Conservation (phyloP, 2,113 vertebrate genomes). For the Rhagologus leucostigma region DNA sequence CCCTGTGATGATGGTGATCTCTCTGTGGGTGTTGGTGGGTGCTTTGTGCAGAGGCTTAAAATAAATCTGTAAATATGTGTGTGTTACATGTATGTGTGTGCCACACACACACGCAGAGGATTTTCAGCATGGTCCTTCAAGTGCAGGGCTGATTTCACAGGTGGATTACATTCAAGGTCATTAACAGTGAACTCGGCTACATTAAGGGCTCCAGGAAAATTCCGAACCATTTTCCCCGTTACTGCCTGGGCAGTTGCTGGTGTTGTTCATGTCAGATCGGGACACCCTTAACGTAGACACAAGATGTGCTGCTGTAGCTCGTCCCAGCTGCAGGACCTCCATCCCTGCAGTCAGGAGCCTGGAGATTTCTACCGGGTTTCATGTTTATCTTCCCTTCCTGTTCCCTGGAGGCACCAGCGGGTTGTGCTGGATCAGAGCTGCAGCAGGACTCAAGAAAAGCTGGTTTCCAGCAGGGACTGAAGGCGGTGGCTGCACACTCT, state of each 20-base stretch:
- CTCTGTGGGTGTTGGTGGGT: neutral
- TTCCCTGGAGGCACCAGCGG: neutral
- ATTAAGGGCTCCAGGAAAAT: neutral
- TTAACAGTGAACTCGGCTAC: neutral
- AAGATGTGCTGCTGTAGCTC: neutral
- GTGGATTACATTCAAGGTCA: neutral
- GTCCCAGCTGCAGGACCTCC: neutral
- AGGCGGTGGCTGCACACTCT: neutral
- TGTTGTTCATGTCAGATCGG: neutral
- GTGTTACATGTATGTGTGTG: neutral
- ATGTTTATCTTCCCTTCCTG: neutral
- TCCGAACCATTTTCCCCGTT: neutral
- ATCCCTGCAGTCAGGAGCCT: neutral
- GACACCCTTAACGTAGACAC: neutral
- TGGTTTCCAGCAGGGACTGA: neutral
- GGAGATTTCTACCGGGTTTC: neutral
- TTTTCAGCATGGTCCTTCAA: neutral
- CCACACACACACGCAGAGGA: neutral
- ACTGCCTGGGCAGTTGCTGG: neutral
- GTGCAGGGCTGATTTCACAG: neutral
- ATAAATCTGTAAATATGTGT: neutral
- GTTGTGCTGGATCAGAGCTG: neutral
- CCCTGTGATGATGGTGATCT: neutral
- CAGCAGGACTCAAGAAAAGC: neutral
- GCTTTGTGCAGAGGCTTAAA: neutral